Conservation (phyloP, 2,888 invertebrate species). For the Apotomis betuletana region DNA sequence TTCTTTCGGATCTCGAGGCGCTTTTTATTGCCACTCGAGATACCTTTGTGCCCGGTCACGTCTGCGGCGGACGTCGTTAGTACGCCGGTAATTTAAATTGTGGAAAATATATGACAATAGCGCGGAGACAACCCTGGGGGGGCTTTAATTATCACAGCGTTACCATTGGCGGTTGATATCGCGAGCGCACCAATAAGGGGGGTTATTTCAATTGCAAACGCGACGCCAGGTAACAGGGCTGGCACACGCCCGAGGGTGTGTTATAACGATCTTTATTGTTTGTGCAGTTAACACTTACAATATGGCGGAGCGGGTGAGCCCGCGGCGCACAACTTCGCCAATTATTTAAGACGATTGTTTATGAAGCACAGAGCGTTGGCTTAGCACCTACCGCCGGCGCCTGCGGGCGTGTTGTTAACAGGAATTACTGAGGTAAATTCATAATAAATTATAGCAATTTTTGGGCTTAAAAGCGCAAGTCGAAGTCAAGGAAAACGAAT, state of each 20-base stretch:
- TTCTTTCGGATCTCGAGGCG: conserved; percentile 53
- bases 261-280: conserved; percentile 74
- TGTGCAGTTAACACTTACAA: conserved; percentile 62
- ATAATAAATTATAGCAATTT: conserved; percentile 29
- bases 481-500: conserved; percentile 32
- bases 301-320: conserved; percentile 46
- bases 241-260: conserved; percentile 57
- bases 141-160: conserved; percentile 61
- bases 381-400: conserved; percentile 42
- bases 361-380: conserved; percentile 48
- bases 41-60: conserved; percentile 50
- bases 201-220: conserved; percentile 63
- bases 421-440: conserved; percentile 36
- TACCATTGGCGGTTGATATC: conserved; percentile 69
- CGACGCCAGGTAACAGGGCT: conserved; percentile 57
- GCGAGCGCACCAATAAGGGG: conserved; percentile 63
- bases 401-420: conserved; percentile 28
- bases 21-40: conserved; percentile 52
- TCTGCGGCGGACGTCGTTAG: conserved; percentile 63
- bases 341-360: conserved; percentile 59
- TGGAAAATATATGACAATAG: conserved; percentile 56
- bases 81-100: conserved; percentile 52
- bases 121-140: conserved; percentile 59
- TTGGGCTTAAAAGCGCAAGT: conserved; percentile 27
- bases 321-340: conserved; percentile 51